Evolutionary conservation across 2,797 vertebrate genomes (phyloP).

Genomic region (Rhinoraja longicauda): DNA sequence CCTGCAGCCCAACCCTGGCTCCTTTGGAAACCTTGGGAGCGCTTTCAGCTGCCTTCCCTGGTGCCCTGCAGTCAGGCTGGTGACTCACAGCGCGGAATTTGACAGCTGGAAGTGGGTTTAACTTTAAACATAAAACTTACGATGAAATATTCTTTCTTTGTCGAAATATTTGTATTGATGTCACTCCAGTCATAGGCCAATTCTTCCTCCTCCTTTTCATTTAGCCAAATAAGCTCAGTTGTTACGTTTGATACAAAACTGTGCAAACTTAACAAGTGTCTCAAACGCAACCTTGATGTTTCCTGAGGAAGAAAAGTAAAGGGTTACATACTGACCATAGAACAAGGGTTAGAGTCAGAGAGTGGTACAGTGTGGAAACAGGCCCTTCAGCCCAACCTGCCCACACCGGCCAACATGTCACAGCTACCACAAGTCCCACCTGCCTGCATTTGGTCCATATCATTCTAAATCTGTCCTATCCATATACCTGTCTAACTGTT

Average conservation of each 20-base stretch:
- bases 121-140: conserved; percentile 61
- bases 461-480: too few relatives aligned
- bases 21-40: too few relatives aligned
- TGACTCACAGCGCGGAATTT: conserved; percentile 36
- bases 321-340: not conserved
- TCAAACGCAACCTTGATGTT: conserved; percentile 84
- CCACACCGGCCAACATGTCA: too few relatives aligned
- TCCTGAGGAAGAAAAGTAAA: conserved; percentile 66
- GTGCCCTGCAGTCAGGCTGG: not conserved
- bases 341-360: not conserved
- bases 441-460: too few relatives aligned
- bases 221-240: conserved; percentile 93
- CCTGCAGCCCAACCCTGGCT: too few relatives aligned
- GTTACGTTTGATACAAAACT: conserved; percentile 85
- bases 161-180: conserved; percentile 72
- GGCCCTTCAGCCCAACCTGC: too few relatives aligned
- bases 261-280: conserved; percentile 82
- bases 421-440: too few relatives aligned
- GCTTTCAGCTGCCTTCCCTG: too few relatives aligned
- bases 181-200: conserved; percentile 94
- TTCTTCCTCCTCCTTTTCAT: conserved; percentile 95
- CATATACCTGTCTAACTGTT: too few relatives aligned
- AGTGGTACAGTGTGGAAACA: too few relatives aligned
- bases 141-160: conserved; percentile 78
- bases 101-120: not conserved